phyloP scores from a whole-genome alignment of 2,113 vertebrate genomes.

The Phoenicopterus ruber region DNA sequence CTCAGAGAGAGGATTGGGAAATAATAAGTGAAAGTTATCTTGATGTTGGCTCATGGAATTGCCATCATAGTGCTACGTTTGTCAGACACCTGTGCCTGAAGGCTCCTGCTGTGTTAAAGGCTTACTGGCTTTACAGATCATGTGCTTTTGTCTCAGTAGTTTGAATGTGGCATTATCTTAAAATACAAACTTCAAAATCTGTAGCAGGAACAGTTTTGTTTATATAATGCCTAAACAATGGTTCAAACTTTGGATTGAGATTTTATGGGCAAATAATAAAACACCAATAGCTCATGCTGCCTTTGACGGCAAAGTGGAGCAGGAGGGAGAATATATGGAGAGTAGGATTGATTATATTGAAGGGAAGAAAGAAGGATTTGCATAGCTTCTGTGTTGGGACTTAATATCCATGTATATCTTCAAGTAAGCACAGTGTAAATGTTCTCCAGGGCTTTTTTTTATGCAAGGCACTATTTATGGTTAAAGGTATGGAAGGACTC shows the following conservation, averaged over 20 bases:
- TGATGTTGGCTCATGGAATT: neutral
- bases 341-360: neutral
- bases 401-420: neutral
- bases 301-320: neutral
- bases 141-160: neutral
- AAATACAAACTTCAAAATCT: neutral
- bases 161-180: neutral
- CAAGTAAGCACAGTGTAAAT: neutral
- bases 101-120: neutral
- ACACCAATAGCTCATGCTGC: neutral
- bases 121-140: neutral
- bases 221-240: neutral
- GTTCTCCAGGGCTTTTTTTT: slow-evolving; percentile 5
- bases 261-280: neutral
- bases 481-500: slow-evolving; percentile 34
- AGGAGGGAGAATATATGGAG: neutral
- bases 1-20: neutral
- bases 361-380: slow-evolving; percentile 17
- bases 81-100: neutral
- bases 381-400: neutral
- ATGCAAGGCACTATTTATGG: neutral
- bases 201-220: neutral
- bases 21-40: neutral
- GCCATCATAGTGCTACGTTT: rapidly evolving
- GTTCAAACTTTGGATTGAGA: neutral